These are phyloP conservation scores for Cecidostiba fungosa DNA, from an alignment of 2,888 invertebrate species.

Conservation along the genomic window DNA sequence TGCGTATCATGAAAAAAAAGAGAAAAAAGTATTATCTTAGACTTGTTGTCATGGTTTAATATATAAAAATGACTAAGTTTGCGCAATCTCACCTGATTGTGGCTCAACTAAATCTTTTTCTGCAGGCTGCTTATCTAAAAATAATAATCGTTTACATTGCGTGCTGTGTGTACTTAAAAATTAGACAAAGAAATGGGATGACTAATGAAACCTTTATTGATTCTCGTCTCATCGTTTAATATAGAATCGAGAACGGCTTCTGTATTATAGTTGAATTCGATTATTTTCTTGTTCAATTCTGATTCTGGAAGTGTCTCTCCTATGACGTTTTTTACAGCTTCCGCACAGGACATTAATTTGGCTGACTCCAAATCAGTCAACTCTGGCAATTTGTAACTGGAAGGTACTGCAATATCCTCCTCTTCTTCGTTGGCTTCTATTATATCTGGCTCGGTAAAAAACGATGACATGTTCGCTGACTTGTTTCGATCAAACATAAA, in stretches of 20 bases:
- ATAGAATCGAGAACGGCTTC: slow-evolving; percentile 88
- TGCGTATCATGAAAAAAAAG: slow-evolving; percentile 72
- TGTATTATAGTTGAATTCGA: slow-evolving; percentile 87
- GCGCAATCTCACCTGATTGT: slow-evolving; percentile 55
- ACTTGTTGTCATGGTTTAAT: slow-evolving; percentile 42
- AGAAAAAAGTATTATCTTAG: slow-evolving; percentile 67
- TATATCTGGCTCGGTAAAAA: slow-evolving; percentile 86
- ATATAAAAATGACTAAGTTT: slow-evolving; percentile 26
- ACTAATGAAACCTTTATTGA: slow-evolving; percentile 66
- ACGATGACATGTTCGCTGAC: slow-evolving; percentile 88
- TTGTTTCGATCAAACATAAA: slow-evolving; percentile 92
- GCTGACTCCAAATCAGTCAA: slow-evolving; percentile 87
- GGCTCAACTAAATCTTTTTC: slow-evolving; percentile 28
- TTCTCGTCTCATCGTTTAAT: slow-evolving; percentile 81
- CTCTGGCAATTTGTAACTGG: slow-evolving; percentile 80
- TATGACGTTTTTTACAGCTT: slow-evolving; percentile 89
- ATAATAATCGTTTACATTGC: slow-evolving; percentile 2
- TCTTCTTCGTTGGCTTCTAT: slow-evolving; percentile 84
- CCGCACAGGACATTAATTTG: slow-evolving; percentile 91
- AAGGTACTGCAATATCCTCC: slow-evolving; percentile 70
- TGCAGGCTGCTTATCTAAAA: slow-evolving; percentile 42
- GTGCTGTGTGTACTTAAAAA: background rate
- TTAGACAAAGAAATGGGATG: background rate
- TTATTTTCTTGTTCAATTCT: slow-evolving; percentile 86
- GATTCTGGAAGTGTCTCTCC: slow-evolving; percentile 89